These are phyloP conservation scores for Rousettus leschenaultii DNA, from an alignment of 2,113 vertebrate species.

Conservation along the genomic window DNA sequence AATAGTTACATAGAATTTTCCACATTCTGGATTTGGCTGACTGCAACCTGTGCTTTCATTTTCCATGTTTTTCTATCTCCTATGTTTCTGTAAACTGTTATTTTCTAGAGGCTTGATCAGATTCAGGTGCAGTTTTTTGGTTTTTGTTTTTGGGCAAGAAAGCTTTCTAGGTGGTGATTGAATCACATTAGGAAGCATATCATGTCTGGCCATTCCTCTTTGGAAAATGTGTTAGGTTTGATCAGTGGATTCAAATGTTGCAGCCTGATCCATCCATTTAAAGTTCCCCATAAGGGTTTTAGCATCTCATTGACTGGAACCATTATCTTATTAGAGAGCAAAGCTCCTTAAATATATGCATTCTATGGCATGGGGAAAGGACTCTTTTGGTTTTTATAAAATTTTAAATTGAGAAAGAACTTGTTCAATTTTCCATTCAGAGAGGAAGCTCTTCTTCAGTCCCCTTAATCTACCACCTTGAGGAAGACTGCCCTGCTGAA, in stretches of 20 bases:
- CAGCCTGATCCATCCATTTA: neutral
- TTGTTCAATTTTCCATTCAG: neutral
- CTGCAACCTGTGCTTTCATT: neutral
- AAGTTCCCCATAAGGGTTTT: neutral
- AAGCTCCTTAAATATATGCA: neutral
- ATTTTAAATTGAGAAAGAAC: neutral
- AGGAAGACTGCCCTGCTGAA: neutral
- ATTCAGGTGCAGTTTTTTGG: neutral
- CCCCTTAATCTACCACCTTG: neutral
- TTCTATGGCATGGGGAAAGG: neutral
- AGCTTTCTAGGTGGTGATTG: neutral
- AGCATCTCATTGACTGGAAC: neutral
- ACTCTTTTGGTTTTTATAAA: neutral
- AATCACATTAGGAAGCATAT: neutral
- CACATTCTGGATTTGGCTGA: neutral
- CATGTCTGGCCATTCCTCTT: neutral
- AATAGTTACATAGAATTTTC: neutral
- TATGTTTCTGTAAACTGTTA: neutral
- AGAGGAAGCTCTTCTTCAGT: neutral
- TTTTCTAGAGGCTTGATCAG: neutral
- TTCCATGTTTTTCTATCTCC: neutral
- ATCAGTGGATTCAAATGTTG: neutral
- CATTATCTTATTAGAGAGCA: neutral
- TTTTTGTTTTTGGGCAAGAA: neutral
- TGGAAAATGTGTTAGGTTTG: neutral